Base-by-base conservation (phyloP, 2,797 vertebrate genomes). In the Sebastes dallii region DNA sequence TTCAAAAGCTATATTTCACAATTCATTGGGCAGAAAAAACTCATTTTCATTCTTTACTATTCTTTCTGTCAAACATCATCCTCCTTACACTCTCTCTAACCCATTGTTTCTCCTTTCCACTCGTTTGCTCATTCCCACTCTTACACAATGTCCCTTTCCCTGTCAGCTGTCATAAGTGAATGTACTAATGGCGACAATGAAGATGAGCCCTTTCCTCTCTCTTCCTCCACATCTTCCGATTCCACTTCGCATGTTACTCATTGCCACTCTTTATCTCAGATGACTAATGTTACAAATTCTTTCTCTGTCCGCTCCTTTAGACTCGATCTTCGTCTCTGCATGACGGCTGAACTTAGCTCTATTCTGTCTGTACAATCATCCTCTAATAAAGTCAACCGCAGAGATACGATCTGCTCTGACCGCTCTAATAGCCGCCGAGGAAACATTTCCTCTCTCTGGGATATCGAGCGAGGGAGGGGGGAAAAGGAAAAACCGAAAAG, bases 351-450 rank as follows among this genome's bases (percentile, higher is more conserved):
- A 52, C 42, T 80, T 81, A 59, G 52, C 68, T 77, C 27, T 68
- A 50, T 30, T 84, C 77, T 39, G 62, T 36, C 77, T 59, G 69
- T 61, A 70, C 72, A 77, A 72, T 83, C 13, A 73, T 85, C 55
- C 42, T 76, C 67, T 77, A 71, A 68, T 86, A 65, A 80, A 78
- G 66, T 81, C 60, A 71, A 3, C 58, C 22, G 11, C 77, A 12
- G 39, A 62, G 66, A 82, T 75, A 62, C 16, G 70, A 85, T 90
- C 58, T 12, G 64, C 77, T 77, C 67, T 79, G 88, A 92, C 76
- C 12, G 22, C 76, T 78, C 68, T 55, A 75, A 85, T 70, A 71
- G 76, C 61, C 24, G 32, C 27, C n/a, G 29, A 70, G 72, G 78
- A 85, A 56, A 59, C 16, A 24, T 69, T 78, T 80, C 56, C 64